phyloP scores from a whole-genome alignment of 1,140 invertebrate species.

The Camponotus pennsylvanicus region DNA sequence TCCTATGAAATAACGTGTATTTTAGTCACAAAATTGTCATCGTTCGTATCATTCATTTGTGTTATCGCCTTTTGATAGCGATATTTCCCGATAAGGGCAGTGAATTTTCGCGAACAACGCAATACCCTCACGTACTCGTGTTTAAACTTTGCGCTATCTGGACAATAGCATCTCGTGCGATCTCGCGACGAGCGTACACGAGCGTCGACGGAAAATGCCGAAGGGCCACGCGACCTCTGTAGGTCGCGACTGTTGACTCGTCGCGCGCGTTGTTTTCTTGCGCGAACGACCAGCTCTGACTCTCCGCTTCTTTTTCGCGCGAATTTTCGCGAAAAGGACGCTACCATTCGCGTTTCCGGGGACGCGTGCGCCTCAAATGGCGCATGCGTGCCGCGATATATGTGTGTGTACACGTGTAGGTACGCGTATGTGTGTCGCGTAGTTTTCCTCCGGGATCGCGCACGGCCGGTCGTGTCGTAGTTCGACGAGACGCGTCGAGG shows the following conservation, averaged over 20 bases:
- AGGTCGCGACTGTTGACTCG: not conserved
- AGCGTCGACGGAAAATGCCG: not conserved
- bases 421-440: not conserved
- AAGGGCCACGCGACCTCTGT: not conserved
- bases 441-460: constrained; percentile 12
- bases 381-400: constrained; percentile 66
- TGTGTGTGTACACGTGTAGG: not conserved
- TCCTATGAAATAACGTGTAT: not conserved
- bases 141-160: too few species aligned
- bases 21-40: not conserved
- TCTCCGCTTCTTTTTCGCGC: not conserved
- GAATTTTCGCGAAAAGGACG: not conserved
- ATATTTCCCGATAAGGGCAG: not conserved
- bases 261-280: not conserved
- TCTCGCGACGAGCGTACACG: not conserved
- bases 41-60: too few species aligned
- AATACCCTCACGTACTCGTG: too few species aligned
- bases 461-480: constrained; percentile 60
- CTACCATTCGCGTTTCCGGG: constrained; percentile 40
- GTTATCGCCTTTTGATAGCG: not conserved
- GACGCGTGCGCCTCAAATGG: constrained; percentile 38
- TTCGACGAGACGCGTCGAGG: constrained; percentile 72
- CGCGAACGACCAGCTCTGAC: not conserved
- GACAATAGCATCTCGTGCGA: not conserved
- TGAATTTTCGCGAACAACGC: not conserved